Evolutionary conservation across 2,113 vertebrate species (phyloP), one percentile per base, ranked within the genome.

Genomic region (Mystacornis crossleyi): DNA sequence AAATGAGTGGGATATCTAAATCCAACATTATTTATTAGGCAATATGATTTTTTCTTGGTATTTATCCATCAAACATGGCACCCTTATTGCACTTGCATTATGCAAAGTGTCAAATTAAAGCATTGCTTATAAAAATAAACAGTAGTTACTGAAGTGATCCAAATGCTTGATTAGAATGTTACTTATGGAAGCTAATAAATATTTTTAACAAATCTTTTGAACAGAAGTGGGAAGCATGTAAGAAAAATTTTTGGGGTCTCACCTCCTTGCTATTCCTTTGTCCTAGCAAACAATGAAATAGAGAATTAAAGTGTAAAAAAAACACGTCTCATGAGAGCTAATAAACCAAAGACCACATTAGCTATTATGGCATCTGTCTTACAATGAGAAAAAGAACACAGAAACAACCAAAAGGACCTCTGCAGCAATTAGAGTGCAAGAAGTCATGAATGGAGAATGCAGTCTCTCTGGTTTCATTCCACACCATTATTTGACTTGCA

Each of bases 21-120:
- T 96, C 92, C 90, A 97, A 92, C 92, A 93, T 98, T 98, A 98
- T 98, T 98, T 99, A 98, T 98, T 98, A 98, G 94, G 93, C 96
- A 97, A 98, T 98, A 97, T 96, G 75, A 95, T 89, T 97, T 96
- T 98, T 97, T 83, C 84, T 94, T 93, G 94, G 95, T 97, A 96
- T 98, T 98, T 98, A 98, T 98, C 97, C 95, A 98, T 98, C 98
- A 98, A 97, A 97, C 67, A 85, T 92, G 96, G 89, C 95, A 98
- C 90, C 90, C 83, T 97, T 98, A 98, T 97, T 97, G 97, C 97
- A 96, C 94, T 97, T 96, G 93, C 94, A 98, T 98, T 98, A 98
- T 98, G 97, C 95, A 97, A 95, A 93, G 87, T 96, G 97, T 98
- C 98, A 98, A 95, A 98, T 99, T 98, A 99, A 98, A 98, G 88